A percentile compares a stretch with the other conserved stretches of the same genome.
Evolutionary conservation across 2,113 vertebrate species (phyloP).

Genomic region (Nettapus auritus): DNA sequence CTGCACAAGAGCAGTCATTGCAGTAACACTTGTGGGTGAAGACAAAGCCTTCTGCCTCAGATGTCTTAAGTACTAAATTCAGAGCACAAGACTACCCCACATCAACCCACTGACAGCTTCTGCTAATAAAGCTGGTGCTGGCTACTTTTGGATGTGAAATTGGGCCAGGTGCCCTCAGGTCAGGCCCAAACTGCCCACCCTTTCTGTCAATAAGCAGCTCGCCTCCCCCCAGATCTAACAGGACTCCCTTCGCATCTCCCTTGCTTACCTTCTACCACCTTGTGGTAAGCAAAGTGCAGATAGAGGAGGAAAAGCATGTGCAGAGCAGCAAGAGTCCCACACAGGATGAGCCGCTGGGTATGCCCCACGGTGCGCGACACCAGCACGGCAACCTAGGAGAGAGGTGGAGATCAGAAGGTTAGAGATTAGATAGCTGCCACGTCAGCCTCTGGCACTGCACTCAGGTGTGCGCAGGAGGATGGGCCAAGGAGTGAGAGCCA

Average conservation of each 20-base stretch:
- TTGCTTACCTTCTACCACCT: constrained; percentile 91
- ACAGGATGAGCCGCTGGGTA: constrained; percentile 92
- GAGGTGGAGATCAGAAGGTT: neutral
- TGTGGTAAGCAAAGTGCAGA: constrained; percentile 97
- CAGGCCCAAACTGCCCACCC: neutral
- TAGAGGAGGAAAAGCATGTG: constrained; percentile 99
- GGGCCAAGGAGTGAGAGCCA: neutral
- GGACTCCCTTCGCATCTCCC: neutral
- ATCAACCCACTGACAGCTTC: neutral
- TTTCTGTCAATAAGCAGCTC: neutral
- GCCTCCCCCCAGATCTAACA: neutral
- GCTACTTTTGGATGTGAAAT: neutral
- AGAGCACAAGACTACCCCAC: neutral
- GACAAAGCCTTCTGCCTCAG: neutral
- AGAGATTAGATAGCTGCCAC: neutral
- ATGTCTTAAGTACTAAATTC: neutral
- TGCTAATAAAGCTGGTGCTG: neutral
- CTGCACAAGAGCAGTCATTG: neutral
- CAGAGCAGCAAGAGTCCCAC: constrained; percentile 86
- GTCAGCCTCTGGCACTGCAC: neutral
- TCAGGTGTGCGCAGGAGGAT: neutral
- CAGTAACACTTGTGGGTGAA: neutral
- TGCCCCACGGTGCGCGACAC: constrained; percentile 93
- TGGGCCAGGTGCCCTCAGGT: neutral
- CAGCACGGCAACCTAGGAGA: constrained; percentile 88